phyloP scores from a whole-genome alignment of 2,888 invertebrate genomes.

The Thera britannica region DNA sequence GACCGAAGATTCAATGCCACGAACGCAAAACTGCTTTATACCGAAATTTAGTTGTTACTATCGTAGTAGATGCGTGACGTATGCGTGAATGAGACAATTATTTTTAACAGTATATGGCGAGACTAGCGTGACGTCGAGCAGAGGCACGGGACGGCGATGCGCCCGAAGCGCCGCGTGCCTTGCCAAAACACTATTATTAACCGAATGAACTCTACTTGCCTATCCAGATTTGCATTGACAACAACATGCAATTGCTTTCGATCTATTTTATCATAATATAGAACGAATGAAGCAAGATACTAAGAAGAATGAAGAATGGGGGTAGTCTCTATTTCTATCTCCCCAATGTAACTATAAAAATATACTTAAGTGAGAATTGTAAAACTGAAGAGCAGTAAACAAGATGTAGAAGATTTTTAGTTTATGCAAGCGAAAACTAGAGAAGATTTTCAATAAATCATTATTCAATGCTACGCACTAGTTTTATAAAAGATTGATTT shows the following conservation, averaged over 20 bases:
- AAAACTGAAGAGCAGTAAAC: not conserved
- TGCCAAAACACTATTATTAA: constrained; percentile 73
- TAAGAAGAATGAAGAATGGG: not conserved
- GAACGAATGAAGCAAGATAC: not conserved
- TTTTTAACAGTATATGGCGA: constrained; percentile 74
- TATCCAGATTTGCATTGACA: constrained; percentile 30
- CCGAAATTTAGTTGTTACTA: constrained; percentile 80
- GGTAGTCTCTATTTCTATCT: not conserved
- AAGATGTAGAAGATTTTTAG: not conserved
- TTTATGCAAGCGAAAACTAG: constrained; percentile 40
- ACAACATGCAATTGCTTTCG: constrained; percentile 16
- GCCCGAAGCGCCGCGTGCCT: constrained; percentile 45
- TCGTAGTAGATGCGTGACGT: constrained; percentile 72
- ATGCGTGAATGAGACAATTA: constrained; percentile 82
- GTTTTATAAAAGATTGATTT: constrained; percentile 24
- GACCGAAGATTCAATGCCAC: constrained; percentile 68
- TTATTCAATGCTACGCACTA: constrained; percentile 26
- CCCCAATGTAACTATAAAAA: not conserved
- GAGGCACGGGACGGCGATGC: constrained; percentile 46
- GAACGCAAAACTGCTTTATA: constrained; percentile 71
- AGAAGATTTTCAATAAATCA: constrained; percentile 37
- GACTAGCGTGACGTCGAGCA: constrained; percentile 51
- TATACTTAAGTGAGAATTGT: not conserved
- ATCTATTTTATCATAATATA: constrained; percentile 8
- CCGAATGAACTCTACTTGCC: constrained; percentile 42